These are phyloP conservation scores for Patella pellucida DNA, from an alignment of 2,888 invertebrate genomes.

Conservation along the genomic window DNA sequence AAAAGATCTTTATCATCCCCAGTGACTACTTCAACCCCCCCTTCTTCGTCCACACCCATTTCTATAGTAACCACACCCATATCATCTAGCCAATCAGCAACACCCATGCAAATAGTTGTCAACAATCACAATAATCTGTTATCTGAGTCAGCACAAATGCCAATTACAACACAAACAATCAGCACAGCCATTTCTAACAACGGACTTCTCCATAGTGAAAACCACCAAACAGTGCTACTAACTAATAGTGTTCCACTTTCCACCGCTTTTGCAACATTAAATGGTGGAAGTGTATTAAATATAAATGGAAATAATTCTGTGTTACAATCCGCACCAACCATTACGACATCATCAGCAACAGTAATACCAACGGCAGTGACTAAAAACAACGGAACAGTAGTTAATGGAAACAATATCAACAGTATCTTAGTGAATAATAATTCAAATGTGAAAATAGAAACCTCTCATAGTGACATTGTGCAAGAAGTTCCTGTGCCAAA, in stretches of 20 bases:
- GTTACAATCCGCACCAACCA: no score
- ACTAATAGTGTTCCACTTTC: not conserved
- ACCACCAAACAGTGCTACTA: constrained; percentile 4
- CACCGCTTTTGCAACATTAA: not conserved
- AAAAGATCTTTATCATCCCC: constrained; percentile 12
- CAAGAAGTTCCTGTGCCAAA: not conserved
- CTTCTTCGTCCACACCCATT: constrained; percentile 15
- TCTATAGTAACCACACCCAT: constrained; percentile 19
- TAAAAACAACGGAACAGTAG: no score
- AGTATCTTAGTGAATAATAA: no score
- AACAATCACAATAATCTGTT: constrained; percentile 10
- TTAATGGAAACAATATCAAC: no score
- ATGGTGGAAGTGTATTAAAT: not conserved
- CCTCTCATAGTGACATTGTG: not conserved
- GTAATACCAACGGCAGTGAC: no score
- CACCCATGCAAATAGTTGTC: not conserved
- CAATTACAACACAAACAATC: not conserved
- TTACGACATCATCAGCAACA: no score
- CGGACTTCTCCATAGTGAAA: not conserved
- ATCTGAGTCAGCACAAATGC: not conserved
- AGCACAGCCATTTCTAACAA: not conserved
- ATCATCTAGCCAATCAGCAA: constrained; percentile 13
- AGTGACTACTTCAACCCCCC: constrained; percentile 17
- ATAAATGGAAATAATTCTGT: not conserved
- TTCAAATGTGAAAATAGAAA: no score